A percentile compares a stretch with the other conserved stretches of the same genome.
These are phyloP conservation scores for Emberiza fucata DNA, from an alignment of 2,113 vertebrate species.

Conservation along the genomic window DNA sequence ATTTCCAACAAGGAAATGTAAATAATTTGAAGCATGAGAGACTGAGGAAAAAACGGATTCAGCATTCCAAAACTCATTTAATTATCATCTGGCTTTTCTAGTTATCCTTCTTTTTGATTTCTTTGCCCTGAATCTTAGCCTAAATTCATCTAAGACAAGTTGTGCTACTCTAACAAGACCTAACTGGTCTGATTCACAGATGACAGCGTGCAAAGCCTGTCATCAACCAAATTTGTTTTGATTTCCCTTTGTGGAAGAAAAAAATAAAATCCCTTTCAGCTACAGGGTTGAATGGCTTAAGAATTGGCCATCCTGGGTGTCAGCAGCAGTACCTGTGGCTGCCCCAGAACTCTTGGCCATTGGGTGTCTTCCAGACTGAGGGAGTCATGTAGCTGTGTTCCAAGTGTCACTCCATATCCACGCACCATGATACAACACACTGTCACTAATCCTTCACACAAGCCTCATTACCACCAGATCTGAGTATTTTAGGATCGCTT, in stretches of 20 bases:
- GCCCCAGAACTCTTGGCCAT: not conserved
- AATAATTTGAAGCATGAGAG: not conserved
- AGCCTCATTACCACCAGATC: not conserved
- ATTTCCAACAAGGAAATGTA: not conserved
- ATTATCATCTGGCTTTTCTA: not conserved
- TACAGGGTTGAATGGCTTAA: not conserved
- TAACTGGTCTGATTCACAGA: not conserved
- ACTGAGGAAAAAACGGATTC: not conserved
- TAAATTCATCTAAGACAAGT: not conserved
- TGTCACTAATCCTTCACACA: not conserved
- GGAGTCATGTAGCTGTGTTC: not conserved
- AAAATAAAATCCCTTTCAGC: not conserved
- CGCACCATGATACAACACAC: not conserved
- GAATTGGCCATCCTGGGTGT: not conserved
- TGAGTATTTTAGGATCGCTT: not conserved
- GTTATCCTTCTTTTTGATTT: not conserved
- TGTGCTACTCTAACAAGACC: slow-evolving; percentile 6
- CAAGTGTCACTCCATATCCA: not conserved
- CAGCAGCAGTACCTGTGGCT: not conserved
- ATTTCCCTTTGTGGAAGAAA: not conserved
- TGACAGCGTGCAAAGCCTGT: not conserved
- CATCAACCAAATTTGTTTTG: not conserved
- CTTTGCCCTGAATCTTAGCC: not conserved
- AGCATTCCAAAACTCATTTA: not conserved
- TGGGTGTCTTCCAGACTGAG: not conserved